Percentiles rank a stretch among this genome's conserved stretches.
These are phyloP conservation scores for Stenopsyche tienmushanensis DNA, from an alignment of 1,140 invertebrate species.

Conservation along the genomic window DNA sequence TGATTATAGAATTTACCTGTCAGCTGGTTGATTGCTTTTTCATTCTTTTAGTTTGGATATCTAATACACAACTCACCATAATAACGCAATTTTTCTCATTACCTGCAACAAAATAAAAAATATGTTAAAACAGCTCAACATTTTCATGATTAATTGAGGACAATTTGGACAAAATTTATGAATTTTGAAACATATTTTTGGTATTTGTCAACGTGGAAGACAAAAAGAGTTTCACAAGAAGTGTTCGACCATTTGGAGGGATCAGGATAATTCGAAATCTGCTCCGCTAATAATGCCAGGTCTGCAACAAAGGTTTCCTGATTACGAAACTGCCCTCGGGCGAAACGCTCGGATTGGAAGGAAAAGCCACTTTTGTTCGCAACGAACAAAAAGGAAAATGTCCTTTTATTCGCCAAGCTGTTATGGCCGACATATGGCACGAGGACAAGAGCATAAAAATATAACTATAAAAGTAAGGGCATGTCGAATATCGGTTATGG, in stretches of 20 bases:
- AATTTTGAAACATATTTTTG: no score
- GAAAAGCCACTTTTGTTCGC: conserved; percentile 8
- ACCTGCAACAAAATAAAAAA: no score
- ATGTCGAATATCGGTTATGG: not conserved
- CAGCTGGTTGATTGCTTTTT: no score
- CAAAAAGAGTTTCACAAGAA: not conserved
- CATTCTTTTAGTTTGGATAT: no score
- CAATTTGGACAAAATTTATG: no score
- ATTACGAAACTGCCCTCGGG: conserved; percentile 24
- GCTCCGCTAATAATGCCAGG: conserved; percentile 19
- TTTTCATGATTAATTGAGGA: no score
- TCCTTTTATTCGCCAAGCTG: conserved; percentile 15
- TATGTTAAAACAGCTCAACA: no score
- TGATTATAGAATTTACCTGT: no score
- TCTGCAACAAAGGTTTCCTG: conserved; percentile 27
- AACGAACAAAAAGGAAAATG: conserved; percentile 1
- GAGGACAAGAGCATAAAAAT: not conserved
- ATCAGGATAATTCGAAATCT: conserved; percentile 27
- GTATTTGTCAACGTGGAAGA: no score
- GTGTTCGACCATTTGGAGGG: not conserved
- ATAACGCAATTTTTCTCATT: no score
- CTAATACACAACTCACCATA: no score
- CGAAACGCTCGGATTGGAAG: conserved; percentile 14
- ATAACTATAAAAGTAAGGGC: not conserved
- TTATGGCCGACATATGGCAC: not conserved